Percentiles rank a stretch among this genome's conserved stretches.
Conservation (phyloP, 1,140 invertebrate genomes). For the Bombus breviceps region DNA sequence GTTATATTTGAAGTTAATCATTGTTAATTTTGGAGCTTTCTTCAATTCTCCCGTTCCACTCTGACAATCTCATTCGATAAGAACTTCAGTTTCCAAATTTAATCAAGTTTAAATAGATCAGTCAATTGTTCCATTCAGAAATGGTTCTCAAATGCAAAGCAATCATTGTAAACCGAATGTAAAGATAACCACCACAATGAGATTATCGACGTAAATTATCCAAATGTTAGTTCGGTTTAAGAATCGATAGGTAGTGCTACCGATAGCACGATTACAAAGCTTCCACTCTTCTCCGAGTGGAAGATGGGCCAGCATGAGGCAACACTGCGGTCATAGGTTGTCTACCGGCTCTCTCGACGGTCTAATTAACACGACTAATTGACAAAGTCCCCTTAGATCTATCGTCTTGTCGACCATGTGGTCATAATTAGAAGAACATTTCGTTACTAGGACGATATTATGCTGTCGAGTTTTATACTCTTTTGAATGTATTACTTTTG, state of each 20-base stretch:
- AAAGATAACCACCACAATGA: background rate
- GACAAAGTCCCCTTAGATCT: constrained; percentile 62
- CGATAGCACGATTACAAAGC: constrained; percentile 58
- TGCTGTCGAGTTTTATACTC: background rate
- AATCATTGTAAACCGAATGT: background rate
- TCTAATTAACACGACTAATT: constrained; percentile 68
- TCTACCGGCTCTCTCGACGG: constrained; percentile 52
- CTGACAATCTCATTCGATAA: too few relatives aligned
- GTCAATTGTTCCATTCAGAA: background rate
- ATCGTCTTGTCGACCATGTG: constrained; percentile 50
- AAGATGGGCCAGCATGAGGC: constrained; percentile 56
- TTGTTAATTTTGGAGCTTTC: too few relatives aligned
- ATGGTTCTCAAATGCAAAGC: background rate
- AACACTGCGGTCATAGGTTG: constrained; percentile 57
- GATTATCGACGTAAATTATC: constrained; percentile 49
- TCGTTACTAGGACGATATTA: constrained; percentile 6
- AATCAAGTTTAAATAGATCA: background rate
- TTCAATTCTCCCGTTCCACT: too few relatives aligned
- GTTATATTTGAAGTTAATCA: too few relatives aligned
- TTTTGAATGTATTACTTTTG: background rate
- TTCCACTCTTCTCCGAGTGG: constrained; percentile 48
- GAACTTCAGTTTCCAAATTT: too few relatives aligned
- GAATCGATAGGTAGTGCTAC: constrained; percentile 47
- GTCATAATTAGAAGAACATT: constrained; percentile 57
- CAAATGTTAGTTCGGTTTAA: constrained; percentile 47